phyloP scores from a whole-genome alignment of 2,113 vertebrate species.

The Atherinomorus stipes region DNA sequence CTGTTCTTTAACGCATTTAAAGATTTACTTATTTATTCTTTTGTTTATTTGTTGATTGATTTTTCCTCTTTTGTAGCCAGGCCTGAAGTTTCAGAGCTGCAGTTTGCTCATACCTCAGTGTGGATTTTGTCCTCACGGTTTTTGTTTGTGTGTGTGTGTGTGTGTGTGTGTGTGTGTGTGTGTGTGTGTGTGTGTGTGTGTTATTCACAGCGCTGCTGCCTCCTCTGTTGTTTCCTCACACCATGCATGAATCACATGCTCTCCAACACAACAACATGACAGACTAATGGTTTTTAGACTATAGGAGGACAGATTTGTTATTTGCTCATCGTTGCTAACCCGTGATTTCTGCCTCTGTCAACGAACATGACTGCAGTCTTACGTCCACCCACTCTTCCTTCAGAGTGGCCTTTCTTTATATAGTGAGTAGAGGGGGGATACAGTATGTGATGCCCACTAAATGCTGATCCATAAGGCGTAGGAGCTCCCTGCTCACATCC shows the following conservation, averaged over 20 bases:
- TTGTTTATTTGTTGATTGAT: not conserved
- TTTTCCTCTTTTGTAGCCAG: not conserved
- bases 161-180: no score
- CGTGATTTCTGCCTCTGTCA: slow-evolving; percentile 54
- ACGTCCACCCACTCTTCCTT: slow-evolving; percentile 68
- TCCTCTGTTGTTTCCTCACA: slow-evolving; percentile 8
- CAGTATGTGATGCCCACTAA: slow-evolving; percentile 69
- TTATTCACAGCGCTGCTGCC: slow-evolving; percentile 13
- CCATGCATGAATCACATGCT: slow-evolving; percentile 47
- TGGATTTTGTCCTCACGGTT: slow-evolving; percentile 20
- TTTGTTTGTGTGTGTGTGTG: no score
- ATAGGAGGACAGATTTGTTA: slow-evolving; percentile 15
- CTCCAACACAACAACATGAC: slow-evolving; percentile 16
- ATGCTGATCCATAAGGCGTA: slow-evolving; percentile 76
- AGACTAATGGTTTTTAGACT: slow-evolving; percentile 18
- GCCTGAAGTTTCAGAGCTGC: not conserved
- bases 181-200: no score
- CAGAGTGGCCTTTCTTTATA: slow-evolving; percentile 27
- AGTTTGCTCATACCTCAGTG: not conserved
- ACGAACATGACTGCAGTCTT: slow-evolving; percentile 64
- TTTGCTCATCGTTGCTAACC: slow-evolving; percentile 40
- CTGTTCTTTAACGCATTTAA: not conserved
- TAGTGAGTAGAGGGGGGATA: slow-evolving; percentile 9
- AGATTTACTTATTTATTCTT: not conserved
- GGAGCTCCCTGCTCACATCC: slow-evolving; percentile 66